Percentiles rank a stretch among this genome's conserved stretches.
Evolutionary conservation across 2,888 invertebrate species (phyloP).

Genomic region (Sepioteuthis lessoniana): DNA sequence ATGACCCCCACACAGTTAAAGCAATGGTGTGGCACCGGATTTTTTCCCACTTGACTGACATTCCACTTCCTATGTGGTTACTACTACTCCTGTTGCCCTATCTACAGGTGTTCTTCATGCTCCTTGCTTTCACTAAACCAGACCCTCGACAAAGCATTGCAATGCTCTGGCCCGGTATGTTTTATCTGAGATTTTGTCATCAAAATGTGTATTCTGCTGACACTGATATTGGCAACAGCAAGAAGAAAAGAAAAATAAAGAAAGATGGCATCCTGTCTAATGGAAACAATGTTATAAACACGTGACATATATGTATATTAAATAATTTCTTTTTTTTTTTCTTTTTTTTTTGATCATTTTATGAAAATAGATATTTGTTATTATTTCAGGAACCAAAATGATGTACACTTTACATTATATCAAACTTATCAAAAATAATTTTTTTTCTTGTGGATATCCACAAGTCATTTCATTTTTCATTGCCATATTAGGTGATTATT

Average conservation of each 20-base stretch:
- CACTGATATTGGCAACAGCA: neutral
- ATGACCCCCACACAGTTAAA: neutral
- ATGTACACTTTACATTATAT: too few relatives aligned
- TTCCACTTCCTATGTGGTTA: constrained; percentile 68
- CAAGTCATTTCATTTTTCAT: too few relatives aligned
- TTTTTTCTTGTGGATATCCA: too few relatives aligned
- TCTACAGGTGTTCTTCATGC: constrained; percentile 67
- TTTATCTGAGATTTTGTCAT: constrained; percentile 54
- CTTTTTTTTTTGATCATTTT: too few relatives aligned
- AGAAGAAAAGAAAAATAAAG: neutral
- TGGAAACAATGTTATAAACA: neutral
- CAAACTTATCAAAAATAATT: too few relatives aligned
- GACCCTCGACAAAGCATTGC: constrained; percentile 68
- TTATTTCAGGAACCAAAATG: too few relatives aligned
- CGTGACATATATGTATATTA: neutral
- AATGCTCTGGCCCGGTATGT: constrained; percentile 68
- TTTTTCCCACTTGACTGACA: constrained; percentile 63
- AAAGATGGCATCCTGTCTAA: neutral
- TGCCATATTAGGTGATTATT: too few relatives aligned
- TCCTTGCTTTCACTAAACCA: constrained; percentile 70
- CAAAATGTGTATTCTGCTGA: neutral
- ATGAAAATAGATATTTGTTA: too few relatives aligned
- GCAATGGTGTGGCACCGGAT: constrained; percentile 55
- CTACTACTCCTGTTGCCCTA: constrained; percentile 67
- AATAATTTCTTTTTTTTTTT: too few relatives aligned